Evolutionary conservation across 2,888 invertebrate species (phyloP).

Genomic region (Phortica okadai): DNA sequence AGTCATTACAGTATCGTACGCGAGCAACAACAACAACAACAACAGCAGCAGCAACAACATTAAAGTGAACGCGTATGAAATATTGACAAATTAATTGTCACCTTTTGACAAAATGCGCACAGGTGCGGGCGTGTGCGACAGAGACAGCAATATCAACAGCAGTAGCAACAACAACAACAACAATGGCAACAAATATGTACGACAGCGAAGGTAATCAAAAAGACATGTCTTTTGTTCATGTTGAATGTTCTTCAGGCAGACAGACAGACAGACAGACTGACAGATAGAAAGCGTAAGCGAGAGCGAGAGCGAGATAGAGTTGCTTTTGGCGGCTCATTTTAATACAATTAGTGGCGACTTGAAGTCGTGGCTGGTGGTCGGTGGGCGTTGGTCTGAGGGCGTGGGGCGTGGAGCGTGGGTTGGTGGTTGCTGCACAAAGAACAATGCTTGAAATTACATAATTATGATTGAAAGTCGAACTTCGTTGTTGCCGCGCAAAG

Average conservation of each 20-base stretch:
- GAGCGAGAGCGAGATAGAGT: conserved; percentile 5
- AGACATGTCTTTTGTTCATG: conserved; percentile 29
- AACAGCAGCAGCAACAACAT: conserved; percentile 41
- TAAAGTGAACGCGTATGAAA: conserved; percentile 47
- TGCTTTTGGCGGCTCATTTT: conserved; percentile 42
- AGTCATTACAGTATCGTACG: conserved; percentile 52
- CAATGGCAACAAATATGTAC: neutral
- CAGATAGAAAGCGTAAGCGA: conserved; percentile 39
- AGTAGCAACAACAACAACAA: no score
- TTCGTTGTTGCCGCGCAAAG: neutral
- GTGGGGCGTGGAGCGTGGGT: neutral
- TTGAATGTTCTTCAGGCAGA: no score
- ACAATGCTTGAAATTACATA: conserved; percentile 61
- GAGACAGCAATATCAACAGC: neutral
- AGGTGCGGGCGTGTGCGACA: conserved; percentile 23
- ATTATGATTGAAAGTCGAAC: conserved; percentile 63
- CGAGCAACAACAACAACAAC: conserved; percentile 11
- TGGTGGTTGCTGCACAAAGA: conserved; percentile 16
- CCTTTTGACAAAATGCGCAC: conserved; percentile 71
- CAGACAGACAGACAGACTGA: neutral
- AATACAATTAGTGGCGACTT: conserved; percentile 52
- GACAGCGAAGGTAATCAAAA: neutral
- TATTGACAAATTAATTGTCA: conserved; percentile 76
- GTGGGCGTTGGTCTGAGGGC: neutral
- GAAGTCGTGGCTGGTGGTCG: neutral